These are phyloP conservation scores for Lutraria lutraria DNA, from an alignment of 2,888 invertebrate species.

Conservation along the genomic window DNA sequence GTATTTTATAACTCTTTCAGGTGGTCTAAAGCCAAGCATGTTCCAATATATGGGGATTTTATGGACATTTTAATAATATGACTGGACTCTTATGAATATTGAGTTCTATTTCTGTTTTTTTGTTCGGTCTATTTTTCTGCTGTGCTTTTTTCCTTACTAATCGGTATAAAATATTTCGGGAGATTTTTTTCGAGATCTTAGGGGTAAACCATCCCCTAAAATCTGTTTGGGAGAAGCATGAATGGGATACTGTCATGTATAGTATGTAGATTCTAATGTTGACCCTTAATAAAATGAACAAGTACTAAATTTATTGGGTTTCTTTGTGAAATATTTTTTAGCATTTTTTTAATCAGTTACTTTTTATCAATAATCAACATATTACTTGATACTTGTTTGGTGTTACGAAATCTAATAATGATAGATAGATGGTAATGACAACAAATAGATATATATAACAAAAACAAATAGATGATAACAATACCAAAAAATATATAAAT, in stretches of 20 bases:
- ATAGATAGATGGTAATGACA: too few species aligned
- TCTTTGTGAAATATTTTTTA: too few species aligned
- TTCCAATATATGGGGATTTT: neutral
- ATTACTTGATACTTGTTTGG: too few species aligned
- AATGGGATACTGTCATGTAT: neutral
- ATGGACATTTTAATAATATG: neutral
- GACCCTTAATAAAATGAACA: neutral
- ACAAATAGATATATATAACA: too few species aligned
- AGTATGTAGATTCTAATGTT: neutral
- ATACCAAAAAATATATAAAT: too few species aligned
- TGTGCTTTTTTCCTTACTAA: conserved; percentile 5
- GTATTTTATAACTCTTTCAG: too few species aligned
- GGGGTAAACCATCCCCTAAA: neutral
- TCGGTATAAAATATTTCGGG: neutral
- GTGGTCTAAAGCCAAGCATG: too few species aligned
- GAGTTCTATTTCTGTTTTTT: neutral
- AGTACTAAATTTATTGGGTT: too few species aligned
- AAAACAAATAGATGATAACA: too few species aligned
- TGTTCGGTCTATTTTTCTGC: neutral
- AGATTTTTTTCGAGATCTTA: neutral
- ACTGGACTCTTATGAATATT: neutral
- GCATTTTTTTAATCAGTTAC: too few species aligned
- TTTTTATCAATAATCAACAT: too few species aligned
- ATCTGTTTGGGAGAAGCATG: neutral
- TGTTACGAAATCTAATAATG: too few species aligned